phyloP scores from a whole-genome alignment of 2,888 invertebrate genomes.

The Drosophila leonis region DNA sequence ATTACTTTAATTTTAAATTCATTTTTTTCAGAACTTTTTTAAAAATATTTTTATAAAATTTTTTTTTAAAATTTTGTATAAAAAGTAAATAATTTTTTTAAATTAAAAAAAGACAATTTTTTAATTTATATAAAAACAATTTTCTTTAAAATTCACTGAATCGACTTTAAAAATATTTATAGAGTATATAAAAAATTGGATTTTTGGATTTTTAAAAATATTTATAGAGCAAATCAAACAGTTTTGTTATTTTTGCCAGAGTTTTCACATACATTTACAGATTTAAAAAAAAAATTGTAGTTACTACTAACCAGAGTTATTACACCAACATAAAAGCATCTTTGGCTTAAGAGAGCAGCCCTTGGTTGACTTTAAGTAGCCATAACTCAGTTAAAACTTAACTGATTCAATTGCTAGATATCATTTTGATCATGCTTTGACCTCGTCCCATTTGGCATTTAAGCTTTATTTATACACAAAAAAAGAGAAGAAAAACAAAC shows the following conservation, averaged over 20 bases:
- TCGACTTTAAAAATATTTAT: no score
- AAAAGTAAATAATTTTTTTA: no score
- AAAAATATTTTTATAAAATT: no score
- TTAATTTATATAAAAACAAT: no score
- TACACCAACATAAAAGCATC: background rate
- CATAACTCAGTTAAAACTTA: background rate
- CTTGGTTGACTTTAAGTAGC: background rate
- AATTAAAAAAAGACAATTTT: no score
- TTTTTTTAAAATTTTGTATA: no score
- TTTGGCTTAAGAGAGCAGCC: background rate
- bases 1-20: no score
- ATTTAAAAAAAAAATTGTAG: no score
- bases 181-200: no score
- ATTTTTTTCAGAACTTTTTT: no score
- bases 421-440: conserved; percentile 1
- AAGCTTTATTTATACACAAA: background rate
- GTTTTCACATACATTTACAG: background rate
- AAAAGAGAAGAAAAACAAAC: background rate
- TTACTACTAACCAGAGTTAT: background rate
- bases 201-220: no score
- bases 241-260: background rate
- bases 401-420: conserved; percentile 5
- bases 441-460: conserved; percentile 11
- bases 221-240: background rate
- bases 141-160: no score